These are phyloP conservation scores for Mobula birostris DNA, from an alignment of 2,113 vertebrate species.

Conservation along the genomic window DNA sequence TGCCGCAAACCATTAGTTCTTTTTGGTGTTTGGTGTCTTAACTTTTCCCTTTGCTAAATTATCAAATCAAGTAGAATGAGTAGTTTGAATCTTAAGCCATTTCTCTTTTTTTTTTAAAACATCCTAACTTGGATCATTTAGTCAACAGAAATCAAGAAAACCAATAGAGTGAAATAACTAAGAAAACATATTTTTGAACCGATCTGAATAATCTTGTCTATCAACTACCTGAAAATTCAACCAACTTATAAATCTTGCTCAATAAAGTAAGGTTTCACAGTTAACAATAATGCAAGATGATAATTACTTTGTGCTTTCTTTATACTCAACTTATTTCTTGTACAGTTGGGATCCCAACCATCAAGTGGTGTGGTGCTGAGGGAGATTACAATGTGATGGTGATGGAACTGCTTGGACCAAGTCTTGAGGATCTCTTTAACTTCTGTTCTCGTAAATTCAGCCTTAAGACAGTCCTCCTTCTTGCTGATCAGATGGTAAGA, in stretches of 20 bases:
- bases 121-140: background rate
- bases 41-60: background rate
- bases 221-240: background rate
- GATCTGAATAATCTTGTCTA: background rate
- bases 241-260: background rate
- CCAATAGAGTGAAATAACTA: background rate
- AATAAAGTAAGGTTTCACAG: too few relatives aligned
- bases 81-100: background rate
- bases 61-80: background rate
- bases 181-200: background rate
- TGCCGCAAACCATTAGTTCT: background rate
- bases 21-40: background rate
- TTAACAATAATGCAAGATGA: background rate
- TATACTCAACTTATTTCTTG: conserved; percentile 37
- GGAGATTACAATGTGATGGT: conserved; percentile 97
- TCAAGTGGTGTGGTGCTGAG: conserved; percentile 93
- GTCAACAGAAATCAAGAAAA: background rate
- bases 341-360: conserved; percentile 86
- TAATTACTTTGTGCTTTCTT: background rate
- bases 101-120: background rate
- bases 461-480: conserved; percentile 87
- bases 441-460: conserved; percentile 95
- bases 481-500: conserved; percentile 94
- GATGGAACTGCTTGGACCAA: conserved; percentile 89
- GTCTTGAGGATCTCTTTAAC: conserved; percentile 92